Base-by-base conservation (phyloP, 2,113 vertebrate genomes). In the Ctenodactylus gundi region DNA sequence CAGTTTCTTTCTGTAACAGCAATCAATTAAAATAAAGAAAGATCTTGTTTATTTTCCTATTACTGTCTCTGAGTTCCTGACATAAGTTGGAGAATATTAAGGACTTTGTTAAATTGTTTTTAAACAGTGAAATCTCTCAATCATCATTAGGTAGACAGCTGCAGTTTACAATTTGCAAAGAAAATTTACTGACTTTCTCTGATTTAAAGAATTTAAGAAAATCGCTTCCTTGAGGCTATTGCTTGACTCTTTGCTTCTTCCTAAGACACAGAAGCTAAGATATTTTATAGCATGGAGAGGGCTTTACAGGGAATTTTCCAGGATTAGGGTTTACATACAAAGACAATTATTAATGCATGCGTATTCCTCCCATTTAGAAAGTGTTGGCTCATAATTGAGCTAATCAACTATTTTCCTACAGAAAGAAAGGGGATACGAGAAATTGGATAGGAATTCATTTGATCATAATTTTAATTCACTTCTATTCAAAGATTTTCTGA, bases 401-500 rank as follows among this genome's bases (percentile, higher is more conserved):
- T 44, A 68, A 75, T 94, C 18, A 85, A 60, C 34, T 58, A 39
- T 36, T 36, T 84, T 94, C 70, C 41, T 39, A 68, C 31, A 27
- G n/a, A 82, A 39, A 44, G 18, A 17, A 82, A 51, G 41, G 36
- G 7, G 49, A 68, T 25, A 6, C 0, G 0, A 29, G 17, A 94
- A 72, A 18, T 85, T 13, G 36, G 53, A 41, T 34, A 41, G 68
- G 6, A 6, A 55, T n/a, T 88, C 51, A 75, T 44, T 91, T 46
- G 53, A 39, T 86, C 62, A 41, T n/a, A n/a, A 91, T 10, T 92
- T 96, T 85, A 53, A 87, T 85, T 78, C 91, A 2, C 12, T 91
- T 72, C 58, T 73, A 15, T 17, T 85, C 55, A 60, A 87, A 68
- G 17, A 64, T 78, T 81, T 86, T 67, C 70, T 34, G 60, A 62